Percentiles rank a stretch among this genome's conserved stretches.
Conservation (phyloP, 2,113 vertebrate genomes). For the Apodemus speciosus region DNA sequence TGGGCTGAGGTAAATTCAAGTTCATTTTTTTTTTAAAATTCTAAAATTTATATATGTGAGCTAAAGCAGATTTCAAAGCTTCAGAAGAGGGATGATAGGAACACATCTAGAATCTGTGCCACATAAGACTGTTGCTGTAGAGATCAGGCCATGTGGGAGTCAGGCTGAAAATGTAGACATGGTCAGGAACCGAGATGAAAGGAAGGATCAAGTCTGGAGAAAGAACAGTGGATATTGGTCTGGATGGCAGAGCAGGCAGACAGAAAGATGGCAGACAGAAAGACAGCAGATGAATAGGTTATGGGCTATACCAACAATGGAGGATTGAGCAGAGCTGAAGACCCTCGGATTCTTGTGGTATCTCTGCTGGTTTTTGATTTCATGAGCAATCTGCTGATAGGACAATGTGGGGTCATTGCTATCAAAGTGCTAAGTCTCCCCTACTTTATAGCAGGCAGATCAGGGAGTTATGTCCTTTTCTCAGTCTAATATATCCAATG, state of each 20-base stretch:
- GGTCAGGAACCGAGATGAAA: neutral
- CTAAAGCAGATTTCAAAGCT: neutral
- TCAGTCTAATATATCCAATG: neutral
- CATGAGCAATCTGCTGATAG: neutral
- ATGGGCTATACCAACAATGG: neutral
- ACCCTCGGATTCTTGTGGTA: neutral
- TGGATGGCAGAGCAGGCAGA: neutral
- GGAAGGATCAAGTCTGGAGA: neutral
- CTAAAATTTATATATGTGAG: neutral
- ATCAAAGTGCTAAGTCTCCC: no score
- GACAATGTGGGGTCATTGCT: neutral
- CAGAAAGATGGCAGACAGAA: neutral
- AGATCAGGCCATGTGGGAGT: neutral
- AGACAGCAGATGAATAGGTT: neutral
- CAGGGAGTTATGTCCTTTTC: neutral
- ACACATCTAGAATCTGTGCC: neutral
- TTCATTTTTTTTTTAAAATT: no score
- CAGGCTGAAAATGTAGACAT: neutral
- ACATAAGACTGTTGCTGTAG: neutral
- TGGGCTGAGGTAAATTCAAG: neutral
- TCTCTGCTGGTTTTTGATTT: neutral
- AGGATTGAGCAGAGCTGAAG: neutral
- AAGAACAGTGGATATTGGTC: no score
- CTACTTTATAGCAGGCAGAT: neutral
- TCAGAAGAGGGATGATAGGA: neutral